These are phyloP conservation scores for Apostichopus parvimensis DNA, from an alignment of 35 echinoderm and acorn worm genomes.

Conservation along the genomic window DNA sequence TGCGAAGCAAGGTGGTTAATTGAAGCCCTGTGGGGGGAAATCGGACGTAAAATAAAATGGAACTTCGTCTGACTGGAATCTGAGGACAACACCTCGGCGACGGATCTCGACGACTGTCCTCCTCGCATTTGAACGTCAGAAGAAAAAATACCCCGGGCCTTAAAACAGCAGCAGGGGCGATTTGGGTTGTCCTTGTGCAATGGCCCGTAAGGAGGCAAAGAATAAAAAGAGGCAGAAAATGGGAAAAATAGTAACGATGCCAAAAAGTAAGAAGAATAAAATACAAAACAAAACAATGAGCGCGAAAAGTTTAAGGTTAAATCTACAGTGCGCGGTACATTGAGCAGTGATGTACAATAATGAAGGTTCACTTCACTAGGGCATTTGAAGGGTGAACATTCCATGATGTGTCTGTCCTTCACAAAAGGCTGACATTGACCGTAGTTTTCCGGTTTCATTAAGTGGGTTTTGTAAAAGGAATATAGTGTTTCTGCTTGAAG, in stretches of 20 bases:
- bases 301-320: neutral
- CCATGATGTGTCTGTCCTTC: no score
- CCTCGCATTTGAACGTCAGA: neutral
- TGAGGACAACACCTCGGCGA: neutral
- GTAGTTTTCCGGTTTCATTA: no score
- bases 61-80: neutral
- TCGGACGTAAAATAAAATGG: neutral
- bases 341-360: neutral
- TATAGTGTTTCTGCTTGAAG: no score
- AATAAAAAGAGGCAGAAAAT: neutral
- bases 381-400: no score
- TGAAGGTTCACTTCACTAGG: no score
- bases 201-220: neutral
- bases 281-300: neutral
- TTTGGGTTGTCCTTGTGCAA: neutral
- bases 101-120: neutral
- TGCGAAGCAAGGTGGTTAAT: constrained; percentile 1
- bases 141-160: neutral
- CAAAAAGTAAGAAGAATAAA: neutral
- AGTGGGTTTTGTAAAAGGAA: no score
- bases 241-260: neutral
- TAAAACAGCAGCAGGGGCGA: no score
- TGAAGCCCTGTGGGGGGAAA: constrained; percentile 26
- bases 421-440: no score
- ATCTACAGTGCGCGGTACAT: neutral